A percentile compares a stretch with the other conserved stretches of the same genome.
phyloP scores from a whole-genome alignment of 2,888 invertebrate genomes.

The Apotomis capreana region DNA sequence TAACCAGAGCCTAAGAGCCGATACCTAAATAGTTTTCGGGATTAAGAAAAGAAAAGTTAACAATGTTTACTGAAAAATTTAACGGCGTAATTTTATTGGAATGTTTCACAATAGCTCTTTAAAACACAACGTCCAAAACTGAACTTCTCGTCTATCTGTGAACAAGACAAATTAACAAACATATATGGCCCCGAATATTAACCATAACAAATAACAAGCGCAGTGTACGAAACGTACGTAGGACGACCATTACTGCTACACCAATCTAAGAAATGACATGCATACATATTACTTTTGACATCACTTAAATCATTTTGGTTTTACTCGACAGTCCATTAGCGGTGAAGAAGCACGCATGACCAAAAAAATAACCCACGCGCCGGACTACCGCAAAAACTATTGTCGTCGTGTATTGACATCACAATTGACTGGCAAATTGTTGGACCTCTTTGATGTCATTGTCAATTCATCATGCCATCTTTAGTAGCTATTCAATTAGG shows the following conservation, averaged over 20 bases:
- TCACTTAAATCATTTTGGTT: conserved; percentile 10
- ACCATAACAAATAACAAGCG: conserved; percentile 28
- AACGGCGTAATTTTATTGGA: background rate
- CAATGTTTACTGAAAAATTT: too few species aligned
- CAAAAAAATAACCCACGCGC: conserved; percentile 53
- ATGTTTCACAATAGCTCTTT: background rate
- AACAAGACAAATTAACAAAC: conserved; percentile 27
- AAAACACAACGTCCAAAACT: conserved; percentile 18
- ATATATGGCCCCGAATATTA: conserved; percentile 29
- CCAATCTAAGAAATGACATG: conserved; percentile 1
- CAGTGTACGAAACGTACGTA: conserved; percentile 28
- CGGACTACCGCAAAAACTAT: conserved; percentile 49
- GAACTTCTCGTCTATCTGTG: conserved; percentile 25
- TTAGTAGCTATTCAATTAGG: conserved; percentile 14
- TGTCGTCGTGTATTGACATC: conserved; percentile 48
- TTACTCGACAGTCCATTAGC: conserved; percentile 41
- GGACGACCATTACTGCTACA: conserved; percentile 27
- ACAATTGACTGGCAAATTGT: conserved; percentile 35
- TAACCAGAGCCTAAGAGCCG: too few species aligned
- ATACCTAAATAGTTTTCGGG: background rate
- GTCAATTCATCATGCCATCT: conserved; percentile 26
- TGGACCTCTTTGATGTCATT: conserved; percentile 15
- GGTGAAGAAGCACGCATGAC: conserved; percentile 48
- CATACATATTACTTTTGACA: background rate
- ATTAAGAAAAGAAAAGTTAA: background rate